Conservation (phyloP, 2,797 vertebrate species). For the Mionectes olivaceus region DNA sequence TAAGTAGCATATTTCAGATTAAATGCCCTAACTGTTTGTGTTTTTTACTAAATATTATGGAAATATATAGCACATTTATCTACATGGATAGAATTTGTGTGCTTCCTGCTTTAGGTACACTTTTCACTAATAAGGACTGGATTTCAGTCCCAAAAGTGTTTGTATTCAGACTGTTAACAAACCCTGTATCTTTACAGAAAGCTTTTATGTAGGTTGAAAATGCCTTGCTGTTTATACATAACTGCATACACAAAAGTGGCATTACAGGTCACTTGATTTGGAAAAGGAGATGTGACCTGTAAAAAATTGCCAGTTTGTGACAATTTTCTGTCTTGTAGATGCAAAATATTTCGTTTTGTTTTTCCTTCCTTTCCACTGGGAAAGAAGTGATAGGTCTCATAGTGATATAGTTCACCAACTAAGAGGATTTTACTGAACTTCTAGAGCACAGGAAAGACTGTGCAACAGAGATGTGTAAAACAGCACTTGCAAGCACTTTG, state of each 20-base stretch:
- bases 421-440: background rate
- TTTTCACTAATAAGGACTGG: background rate
- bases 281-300: background rate
- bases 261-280: background rate
- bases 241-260: background rate
- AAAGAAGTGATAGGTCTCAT: background rate
- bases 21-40: background rate
- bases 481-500: fast-evolving
- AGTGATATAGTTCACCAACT: background rate
- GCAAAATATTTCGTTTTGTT: background rate
- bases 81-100: background rate
- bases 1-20: background rate
- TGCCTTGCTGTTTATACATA: background rate
- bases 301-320: background rate
- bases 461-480: background rate
- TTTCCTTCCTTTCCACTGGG: background rate
- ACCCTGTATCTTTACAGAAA: background rate
- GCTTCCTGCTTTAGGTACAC: background rate
- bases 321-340: background rate
- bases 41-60: background rate
- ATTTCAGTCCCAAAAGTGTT: background rate
- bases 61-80: background rate
- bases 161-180: background rate
- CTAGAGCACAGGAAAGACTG: background rate
- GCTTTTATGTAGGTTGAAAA: background rate